These are phyloP conservation scores for Drosophila limbata DNA, from an alignment of 2,888 invertebrate species.

Conservation along the genomic window DNA sequence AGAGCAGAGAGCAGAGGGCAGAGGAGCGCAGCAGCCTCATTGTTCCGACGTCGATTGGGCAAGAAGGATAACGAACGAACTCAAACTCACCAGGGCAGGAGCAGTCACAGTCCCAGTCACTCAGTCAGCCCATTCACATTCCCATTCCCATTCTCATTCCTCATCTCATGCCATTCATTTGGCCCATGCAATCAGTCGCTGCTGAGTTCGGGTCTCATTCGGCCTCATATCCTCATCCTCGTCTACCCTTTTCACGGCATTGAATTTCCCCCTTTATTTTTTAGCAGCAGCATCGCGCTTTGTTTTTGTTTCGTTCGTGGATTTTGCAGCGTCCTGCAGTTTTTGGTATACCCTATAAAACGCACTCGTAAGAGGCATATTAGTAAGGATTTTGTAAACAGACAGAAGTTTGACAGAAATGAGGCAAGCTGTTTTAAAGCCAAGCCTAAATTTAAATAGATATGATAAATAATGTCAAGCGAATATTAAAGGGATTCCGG, in stretches of 20 bases:
- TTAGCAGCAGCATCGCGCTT: slow-evolving; percentile 45
- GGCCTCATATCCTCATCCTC: slow-evolving; percentile 15
- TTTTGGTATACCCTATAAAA: slow-evolving; percentile 22
- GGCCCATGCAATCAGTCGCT: slow-evolving; percentile 49
- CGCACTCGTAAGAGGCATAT: neutral
- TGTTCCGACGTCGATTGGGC: slow-evolving; percentile 60
- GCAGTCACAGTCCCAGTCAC: slow-evolving; percentile 26
- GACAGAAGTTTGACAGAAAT: neutral
- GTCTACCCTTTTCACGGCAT: slow-evolving; percentile 80
- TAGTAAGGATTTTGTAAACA: neutral
- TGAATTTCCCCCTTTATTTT: slow-evolving; percentile 74
- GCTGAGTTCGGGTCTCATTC: slow-evolving; percentile 28
- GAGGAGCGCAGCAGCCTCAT: slow-evolving; percentile 41
- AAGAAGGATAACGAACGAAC: slow-evolving; percentile 79
- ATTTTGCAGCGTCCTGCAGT: slow-evolving; percentile 62
- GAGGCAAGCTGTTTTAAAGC: too few species aligned
- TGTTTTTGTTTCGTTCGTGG: slow-evolving; percentile 35
- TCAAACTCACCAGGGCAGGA: slow-evolving; percentile 52
- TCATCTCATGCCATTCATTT: slow-evolving; percentile 18
- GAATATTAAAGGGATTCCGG: too few species aligned
- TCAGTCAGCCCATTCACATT: slow-evolving; percentile 37
- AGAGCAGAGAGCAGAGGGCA: slow-evolving; percentile 31
- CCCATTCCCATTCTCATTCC: slow-evolving; percentile 19
- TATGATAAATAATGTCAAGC: neutral
- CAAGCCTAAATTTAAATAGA: neutral